These are phyloP conservation scores for Ctenicera cuprea DNA, from an alignment of 2,888 invertebrate species.

Conservation along the genomic window DNA sequence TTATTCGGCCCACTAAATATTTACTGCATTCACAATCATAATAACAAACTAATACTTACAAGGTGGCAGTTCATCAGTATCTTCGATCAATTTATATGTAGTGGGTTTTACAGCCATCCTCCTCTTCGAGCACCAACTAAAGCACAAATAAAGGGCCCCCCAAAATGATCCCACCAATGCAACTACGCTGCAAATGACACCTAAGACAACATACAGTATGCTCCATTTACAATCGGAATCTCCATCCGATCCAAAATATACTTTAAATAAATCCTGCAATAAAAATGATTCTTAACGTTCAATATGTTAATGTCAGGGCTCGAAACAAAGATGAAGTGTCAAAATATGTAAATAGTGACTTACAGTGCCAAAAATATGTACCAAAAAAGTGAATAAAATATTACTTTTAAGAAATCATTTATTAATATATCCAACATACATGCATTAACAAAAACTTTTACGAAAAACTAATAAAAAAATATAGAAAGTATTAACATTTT, in stretches of 20 bases:
- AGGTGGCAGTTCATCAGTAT: constrained; percentile 79
- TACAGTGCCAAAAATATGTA: too few species aligned
- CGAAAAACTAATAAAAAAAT: too few species aligned
- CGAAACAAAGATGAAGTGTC: too few species aligned
- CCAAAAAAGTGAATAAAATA: too few species aligned
- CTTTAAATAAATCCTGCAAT: constrained; percentile 65
- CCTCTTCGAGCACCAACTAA: constrained; percentile 73
- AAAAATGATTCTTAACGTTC: too few species aligned
- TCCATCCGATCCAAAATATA: constrained; percentile 65
- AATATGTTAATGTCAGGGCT: too few species aligned
- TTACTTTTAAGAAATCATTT: too few species aligned
- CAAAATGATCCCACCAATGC: constrained; percentile 78
- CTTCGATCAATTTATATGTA: constrained; percentile 83
- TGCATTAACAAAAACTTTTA: too few species aligned
- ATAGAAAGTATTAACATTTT: too few species aligned
- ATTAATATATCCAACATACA: too few species aligned
- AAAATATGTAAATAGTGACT: too few species aligned
- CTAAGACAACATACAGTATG: constrained; percentile 92
- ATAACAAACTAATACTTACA: constrained; percentile 74
- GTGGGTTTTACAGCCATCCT: constrained; percentile 76
- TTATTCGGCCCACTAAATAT: too few species aligned
- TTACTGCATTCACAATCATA: constrained; percentile 50
- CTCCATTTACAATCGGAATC: constrained; percentile 89
- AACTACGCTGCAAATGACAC: constrained; percentile 77
- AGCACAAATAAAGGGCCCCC: constrained; percentile 80